phyloP scores from a whole-genome alignment of 2,888 invertebrate species.

The Hyalella azteca region DNA sequence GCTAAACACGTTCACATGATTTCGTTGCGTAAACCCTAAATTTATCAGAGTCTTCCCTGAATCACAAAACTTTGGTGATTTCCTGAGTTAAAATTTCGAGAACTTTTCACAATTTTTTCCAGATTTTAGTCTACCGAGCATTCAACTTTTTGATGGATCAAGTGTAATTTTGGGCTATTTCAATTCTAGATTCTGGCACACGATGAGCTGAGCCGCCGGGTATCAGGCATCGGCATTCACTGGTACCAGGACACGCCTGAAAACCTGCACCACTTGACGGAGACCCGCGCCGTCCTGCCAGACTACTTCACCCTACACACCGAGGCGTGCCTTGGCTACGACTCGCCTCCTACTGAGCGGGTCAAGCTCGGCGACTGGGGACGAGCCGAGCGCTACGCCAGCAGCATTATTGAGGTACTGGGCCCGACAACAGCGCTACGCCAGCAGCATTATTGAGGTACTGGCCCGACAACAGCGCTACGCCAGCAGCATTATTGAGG shows the following conservation, averaged over 20 bases:
- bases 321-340: constrained; percentile 65
- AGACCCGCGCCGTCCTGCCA: constrained; percentile 65
- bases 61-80: no score
- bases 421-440: no score
- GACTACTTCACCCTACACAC: constrained; percentile 67
- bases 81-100: no score
- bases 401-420: constrained; percentile 65
- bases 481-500: no score
- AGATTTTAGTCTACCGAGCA: no score
- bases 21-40: no score
- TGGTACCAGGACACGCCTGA: constrained; percentile 65
- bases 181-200: constrained; percentile 59
- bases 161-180: background rate
- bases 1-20: no score
- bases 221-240: constrained; percentile 68
- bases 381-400: constrained; percentile 66
- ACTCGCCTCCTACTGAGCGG: constrained; percentile 56
- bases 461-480: no score
- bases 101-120: no score
- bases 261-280: constrained; percentile 62
- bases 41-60: no score
- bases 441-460: no score
- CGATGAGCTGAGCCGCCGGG: constrained; percentile 61
- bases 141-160: background rate
- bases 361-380: constrained; percentile 65